phyloP scores from a whole-genome alignment of 2,888 invertebrate genomes.

The Adineta ricciae region DNA sequence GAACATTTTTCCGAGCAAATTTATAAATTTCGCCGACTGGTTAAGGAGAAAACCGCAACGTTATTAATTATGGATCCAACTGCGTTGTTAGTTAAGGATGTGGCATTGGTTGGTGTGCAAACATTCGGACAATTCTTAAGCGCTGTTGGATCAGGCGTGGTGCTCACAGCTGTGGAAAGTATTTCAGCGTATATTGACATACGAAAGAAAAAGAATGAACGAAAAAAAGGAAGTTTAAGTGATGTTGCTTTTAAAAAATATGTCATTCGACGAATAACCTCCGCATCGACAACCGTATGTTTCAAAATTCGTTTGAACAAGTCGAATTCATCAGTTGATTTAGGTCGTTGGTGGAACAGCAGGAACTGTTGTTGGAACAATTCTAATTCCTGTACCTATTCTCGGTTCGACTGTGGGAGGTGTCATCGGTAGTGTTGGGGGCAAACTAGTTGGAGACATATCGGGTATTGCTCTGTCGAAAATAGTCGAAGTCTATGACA shows the following conservation, averaged over 20 bases:
- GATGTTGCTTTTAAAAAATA: neutral
- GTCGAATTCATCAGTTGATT: neutral
- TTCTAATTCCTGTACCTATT: neutral
- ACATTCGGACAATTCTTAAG: neutral
- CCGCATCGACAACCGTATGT: neutral
- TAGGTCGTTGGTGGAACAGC: neutral
- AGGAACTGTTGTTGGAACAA: neutral
- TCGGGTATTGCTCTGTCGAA: neutral
- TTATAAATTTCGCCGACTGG: neutral
- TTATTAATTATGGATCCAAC: neutral
- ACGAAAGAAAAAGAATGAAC: neutral
- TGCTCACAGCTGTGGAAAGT: neutral
- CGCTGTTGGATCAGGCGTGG: neutral
- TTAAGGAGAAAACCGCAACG: neutral
- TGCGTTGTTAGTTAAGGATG: neutral
- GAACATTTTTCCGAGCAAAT: conserved; percentile 4
- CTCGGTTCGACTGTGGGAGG: neutral
- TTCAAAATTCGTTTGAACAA: neutral
- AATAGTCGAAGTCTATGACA: neutral
- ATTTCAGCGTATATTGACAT: neutral
- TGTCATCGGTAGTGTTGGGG: neutral
- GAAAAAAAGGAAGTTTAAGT: neutral
- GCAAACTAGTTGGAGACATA: neutral
- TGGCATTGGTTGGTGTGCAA: neutral
- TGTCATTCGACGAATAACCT: neutral